Evolutionary conservation across 2,113 vertebrate genomes (phyloP).

Genomic region (Phocoena sinus): DNA sequence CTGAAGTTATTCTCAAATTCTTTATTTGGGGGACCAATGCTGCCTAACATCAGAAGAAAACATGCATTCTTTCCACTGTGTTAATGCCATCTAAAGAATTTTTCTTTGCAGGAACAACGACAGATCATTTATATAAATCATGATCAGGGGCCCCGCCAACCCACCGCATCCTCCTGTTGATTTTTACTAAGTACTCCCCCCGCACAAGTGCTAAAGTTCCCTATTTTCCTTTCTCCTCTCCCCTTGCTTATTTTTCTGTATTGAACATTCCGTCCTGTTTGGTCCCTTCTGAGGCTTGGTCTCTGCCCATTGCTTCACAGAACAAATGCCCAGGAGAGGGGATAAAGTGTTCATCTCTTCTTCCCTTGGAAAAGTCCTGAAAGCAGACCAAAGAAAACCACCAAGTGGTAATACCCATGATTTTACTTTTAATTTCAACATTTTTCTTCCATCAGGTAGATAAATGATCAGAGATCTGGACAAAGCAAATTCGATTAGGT

Average conservation of each 20-base stretch:
- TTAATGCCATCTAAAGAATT: not conserved
- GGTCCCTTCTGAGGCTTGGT: not conserved
- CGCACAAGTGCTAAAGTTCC: not conserved
- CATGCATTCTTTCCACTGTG: not conserved
- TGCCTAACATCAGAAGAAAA: not conserved
- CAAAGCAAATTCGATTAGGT: constrained; percentile 5
- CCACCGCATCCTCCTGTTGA: not conserved
- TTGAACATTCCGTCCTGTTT: not conserved
- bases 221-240: not conserved
- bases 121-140: not conserved
- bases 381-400: constrained; percentile 41
- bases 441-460: constrained; percentile 29
- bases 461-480: constrained; percentile 34
- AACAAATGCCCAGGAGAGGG: constrained; percentile 17
- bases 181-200: not conserved
- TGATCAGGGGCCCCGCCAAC: not conserved
- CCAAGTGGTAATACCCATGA: not conserved
- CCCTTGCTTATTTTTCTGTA: not conserved
- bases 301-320: not conserved
- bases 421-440: constrained; percentile 10
- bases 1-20: not conserved
- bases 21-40: not conserved
- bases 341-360: constrained; percentile 27
- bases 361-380: constrained; percentile 36
- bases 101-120: not conserved